Conservation (phyloP, 2,113 vertebrate genomes). For the Arothron firmamentum region DNA sequence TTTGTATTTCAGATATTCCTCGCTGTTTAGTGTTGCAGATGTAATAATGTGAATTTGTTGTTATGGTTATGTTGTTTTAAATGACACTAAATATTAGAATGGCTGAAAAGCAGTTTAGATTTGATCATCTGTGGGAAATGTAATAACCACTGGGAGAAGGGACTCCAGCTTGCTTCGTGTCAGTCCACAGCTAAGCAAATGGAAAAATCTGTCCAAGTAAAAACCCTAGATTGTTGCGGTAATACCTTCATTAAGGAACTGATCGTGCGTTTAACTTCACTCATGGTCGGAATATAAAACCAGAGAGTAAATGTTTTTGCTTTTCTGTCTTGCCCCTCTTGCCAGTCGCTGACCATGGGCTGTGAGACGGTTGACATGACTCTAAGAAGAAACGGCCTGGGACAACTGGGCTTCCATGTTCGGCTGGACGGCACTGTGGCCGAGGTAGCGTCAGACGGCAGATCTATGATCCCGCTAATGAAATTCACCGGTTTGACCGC, state of each 20-base stretch:
- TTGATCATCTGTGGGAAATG: slow-evolving; percentile 33
- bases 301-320: neutral
- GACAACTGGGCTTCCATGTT: slow-evolving; percentile 93
- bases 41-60: no score
- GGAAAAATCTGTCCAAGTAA: slow-evolving; percentile 21
- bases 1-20: no score
- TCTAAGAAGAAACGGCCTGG: slow-evolving; percentile 86
- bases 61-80: neutral
- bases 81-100: neutral
- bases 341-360: slow-evolving; percentile 82
- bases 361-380: slow-evolving; percentile 93
- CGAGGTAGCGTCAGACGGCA: slow-evolving; percentile 61
- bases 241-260: neutral
- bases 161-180: slow-evolving; percentile 23
- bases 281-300: neutral
- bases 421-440: slow-evolving; percentile 91
- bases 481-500: neutral
- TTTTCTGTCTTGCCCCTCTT: neutral
- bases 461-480: neutral
- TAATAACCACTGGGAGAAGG: slow-evolving; percentile 17
- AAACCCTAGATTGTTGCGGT: neutral
- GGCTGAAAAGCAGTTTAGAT: slow-evolving; percentile 25
- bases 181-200: slow-evolving; percentile 35
- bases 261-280: neutral
- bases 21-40: no score